Evolutionary conservation across 2,888 invertebrate species (phyloP).

Genomic region (Carterocephalus palaemon): DNA sequence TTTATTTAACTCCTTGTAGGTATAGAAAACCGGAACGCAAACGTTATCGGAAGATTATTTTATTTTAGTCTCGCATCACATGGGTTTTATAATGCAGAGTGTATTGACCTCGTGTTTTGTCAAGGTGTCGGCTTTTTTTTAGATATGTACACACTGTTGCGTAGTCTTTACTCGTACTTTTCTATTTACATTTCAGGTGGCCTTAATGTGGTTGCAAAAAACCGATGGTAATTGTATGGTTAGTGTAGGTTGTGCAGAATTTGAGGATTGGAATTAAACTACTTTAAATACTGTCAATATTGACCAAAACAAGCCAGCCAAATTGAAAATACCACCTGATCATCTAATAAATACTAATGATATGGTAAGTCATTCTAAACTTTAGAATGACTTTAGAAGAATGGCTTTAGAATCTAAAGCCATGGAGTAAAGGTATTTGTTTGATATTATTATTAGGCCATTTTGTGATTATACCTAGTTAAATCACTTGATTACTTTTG

Average conservation of each 20-base stretch:
- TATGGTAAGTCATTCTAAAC: too few species aligned
- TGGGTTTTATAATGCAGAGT: slow-evolving; percentile 69
- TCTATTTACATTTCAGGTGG: slow-evolving; percentile 43
- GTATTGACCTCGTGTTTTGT: slow-evolving; percentile 80
- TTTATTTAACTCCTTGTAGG: not conserved
- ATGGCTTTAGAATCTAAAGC: too few species aligned
- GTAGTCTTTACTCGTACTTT: slow-evolving; percentile 59
- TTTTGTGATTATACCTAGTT: too few species aligned
- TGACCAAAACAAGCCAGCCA: slow-evolving; percentile 7
- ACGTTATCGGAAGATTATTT: slow-evolving; percentile 36
- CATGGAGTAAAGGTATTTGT: too few species aligned
- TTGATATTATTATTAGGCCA: not conserved
- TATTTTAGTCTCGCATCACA: slow-evolving; percentile 57
- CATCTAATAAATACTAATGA: too few species aligned
- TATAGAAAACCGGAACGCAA: slow-evolving; percentile 14
- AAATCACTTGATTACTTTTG: too few species aligned
- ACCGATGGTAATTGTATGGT: not conserved
- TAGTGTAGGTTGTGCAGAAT: slow-evolving; percentile 1
- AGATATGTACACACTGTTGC: slow-evolving; percentile 72
- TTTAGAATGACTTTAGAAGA: too few species aligned
- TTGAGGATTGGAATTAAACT: slow-evolving; percentile 2
- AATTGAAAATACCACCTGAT: slow-evolving; percentile 4
- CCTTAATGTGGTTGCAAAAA: not conserved
- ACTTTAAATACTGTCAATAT: not conserved
- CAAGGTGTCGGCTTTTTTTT: slow-evolving; percentile 78